Conservation (phyloP, 2,797 vertebrate genomes). For the Takifugu ocellatus region DNA sequence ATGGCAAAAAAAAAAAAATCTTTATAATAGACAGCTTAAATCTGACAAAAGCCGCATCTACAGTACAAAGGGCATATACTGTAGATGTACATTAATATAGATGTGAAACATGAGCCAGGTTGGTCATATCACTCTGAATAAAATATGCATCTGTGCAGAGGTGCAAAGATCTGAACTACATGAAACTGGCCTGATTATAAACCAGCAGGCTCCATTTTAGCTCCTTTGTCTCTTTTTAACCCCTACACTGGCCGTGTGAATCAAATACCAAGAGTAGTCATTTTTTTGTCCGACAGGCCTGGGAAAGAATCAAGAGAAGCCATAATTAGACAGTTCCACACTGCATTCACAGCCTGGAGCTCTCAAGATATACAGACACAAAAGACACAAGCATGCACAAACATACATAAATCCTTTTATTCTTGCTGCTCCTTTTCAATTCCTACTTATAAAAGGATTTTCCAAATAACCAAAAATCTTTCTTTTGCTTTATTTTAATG, state of each 20-base stretch:
- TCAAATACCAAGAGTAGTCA: background rate
- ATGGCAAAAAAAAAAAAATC: no score
- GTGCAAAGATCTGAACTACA: background rate
- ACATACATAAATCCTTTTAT: background rate
- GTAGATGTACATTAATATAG: no score
- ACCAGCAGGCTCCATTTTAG: conserved; percentile 2
- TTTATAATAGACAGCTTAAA: conserved; percentile 48
- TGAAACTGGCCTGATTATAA: conserved; percentile 8
- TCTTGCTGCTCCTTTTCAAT: background rate
- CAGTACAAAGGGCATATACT: no score
- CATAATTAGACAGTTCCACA: conserved; percentile 37
- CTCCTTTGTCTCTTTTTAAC: conserved; percentile 2
- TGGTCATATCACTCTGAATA: conserved; percentile 6
- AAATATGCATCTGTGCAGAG: background rate
- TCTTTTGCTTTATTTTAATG: no score
- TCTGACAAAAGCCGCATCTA: conserved; percentile 36
- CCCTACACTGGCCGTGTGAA: background rate
- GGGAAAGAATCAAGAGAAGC: conserved; percentile 27
- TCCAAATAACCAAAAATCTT: background rate
- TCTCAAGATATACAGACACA: conserved; percentile 4
- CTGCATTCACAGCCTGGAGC: conserved; percentile 7
- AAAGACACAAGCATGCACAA: conserved; percentile 2
- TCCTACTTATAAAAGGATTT: conserved; percentile 1
- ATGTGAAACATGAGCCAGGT: no score
- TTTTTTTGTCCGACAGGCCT: conserved; percentile 7